Base-by-base conservation (phyloP, 2,888 invertebrate species). In the Bugulina stolonifera region DNA sequence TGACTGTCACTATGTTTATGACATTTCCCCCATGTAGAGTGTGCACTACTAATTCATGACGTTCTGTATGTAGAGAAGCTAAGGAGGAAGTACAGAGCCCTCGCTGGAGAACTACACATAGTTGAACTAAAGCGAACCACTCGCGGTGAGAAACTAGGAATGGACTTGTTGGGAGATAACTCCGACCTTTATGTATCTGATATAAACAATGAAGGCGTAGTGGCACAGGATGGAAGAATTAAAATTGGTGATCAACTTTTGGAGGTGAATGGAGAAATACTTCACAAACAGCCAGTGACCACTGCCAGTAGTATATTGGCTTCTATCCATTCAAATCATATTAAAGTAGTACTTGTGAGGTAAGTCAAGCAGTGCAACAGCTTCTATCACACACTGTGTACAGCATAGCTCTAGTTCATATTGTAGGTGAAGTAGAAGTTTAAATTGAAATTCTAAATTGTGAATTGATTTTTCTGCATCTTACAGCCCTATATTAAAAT, bases 131-230 rank as follows among this genome's bases (percentile, higher is more conserved):
- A 90, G 80, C 89, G 92, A 72, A 89, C 90, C 35, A 88, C 89
- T 34, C 89, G 71, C 58, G 79, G 77, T 73, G 80, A 80, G 89
- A 64, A 64, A 32, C 27, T 64, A 32, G 64, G 64, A 25, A 64
- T 64, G 64, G 64, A 64, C 32, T n/a, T 64, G 27, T 10, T 64
- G 32, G 70, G 70, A 14, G 70, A 70, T 25, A 52, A 70, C 73
- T 91, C 91, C 0, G 94, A 94, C 34, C 95, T 95, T 74, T 96
- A 96, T 85, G 90, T 99, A 35, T 95, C 94, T 78, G 97, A 95
- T n/a, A 87, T 99, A 72, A 91, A 95, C 84, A 93, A 94, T 0
- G 90, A 90, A 1, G 95, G 96, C 22, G 88, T 91, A 0, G 92
- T 93, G 1, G 89, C 87, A 75, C 89, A 90, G 3, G 83, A 83